Base-by-base conservation (phyloP, 2,113 vertebrate species). In the Bubo scandiacus region DNA sequence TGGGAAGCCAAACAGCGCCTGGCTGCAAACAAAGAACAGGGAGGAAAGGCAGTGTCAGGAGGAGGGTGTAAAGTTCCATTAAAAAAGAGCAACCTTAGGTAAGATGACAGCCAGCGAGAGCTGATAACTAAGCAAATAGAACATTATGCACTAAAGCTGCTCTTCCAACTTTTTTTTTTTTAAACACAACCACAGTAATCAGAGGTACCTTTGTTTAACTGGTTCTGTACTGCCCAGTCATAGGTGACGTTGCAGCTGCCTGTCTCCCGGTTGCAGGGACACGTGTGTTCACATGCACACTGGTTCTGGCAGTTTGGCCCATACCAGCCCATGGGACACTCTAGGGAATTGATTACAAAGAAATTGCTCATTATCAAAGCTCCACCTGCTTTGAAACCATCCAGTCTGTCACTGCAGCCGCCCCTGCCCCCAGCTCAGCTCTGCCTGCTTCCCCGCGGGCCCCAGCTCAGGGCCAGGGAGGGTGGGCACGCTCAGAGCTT, bases 261-360 rank as follows among this genome's bases (percentile, higher is more conserved):
- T 0, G 98, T 99, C 92, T 94, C 94, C 0, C 94, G 98, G 91
- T 99, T 96, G 22, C 99, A 99, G 51, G 98, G 98, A 94, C 99
- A 99, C 29, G 38, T 78, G 86, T 98, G 93, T 2, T 98, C 97
- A 96, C 99, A 99, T 1, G 27, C 81, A 42, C 99, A 99, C 21
- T 83, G 86, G 9, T 97, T 86, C 89, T 85, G 93, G 88, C 99
- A 99, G 92, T 77, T 80, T 2, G 92, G 95, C 9, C 99, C 99
- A 0, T 98, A 98, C 97, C 98, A 98, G 47, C 99, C 99, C 47
- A 98, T 47, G 21, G 98, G 97, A 94, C 99, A 99, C 59, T 93
- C 99, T 99, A 90, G 14, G 67, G 82, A 86, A 55, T 13, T 3
- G 12, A 85, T 8, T 11, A 86, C 70, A 85, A 26, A 81, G 42